These are phyloP conservation scores for Pectinophora gossypiella DNA, from an alignment of 1,140 invertebrate species.

Conservation along the genomic window DNA sequence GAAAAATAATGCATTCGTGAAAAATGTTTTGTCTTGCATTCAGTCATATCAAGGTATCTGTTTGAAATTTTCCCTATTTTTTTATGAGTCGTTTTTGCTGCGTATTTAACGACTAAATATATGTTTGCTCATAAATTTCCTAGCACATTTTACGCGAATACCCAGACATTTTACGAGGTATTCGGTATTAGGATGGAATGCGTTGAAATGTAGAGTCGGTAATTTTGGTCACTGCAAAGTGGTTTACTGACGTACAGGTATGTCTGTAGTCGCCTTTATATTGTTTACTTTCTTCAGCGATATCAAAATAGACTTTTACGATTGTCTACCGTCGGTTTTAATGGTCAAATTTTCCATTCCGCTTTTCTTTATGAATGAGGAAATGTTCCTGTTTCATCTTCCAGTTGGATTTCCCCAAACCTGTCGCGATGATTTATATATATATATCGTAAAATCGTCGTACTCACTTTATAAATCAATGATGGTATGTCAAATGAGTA, in stretches of 20 bases:
- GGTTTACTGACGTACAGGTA: slow-evolving; percentile 1
- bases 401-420: no score
- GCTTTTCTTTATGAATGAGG: neutral
- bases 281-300: neutral
- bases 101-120: slow-evolving; percentile 38
- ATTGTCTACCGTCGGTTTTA: neutral
- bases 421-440: no score
- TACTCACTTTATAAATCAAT: no score
- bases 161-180: slow-evolving; percentile 55
- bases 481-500: no score
- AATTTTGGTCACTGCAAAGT: slow-evolving; percentile 14
- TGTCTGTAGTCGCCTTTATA: neutral
- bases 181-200: slow-evolving; percentile 51
- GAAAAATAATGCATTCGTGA: no score
- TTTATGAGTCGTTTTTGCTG: neutral
- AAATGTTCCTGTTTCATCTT: neutral
- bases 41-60: neutral
- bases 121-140: slow-evolving; percentile 42
- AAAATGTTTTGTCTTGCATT: no score
- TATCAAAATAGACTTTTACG: neutral
- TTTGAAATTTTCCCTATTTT: neutral
- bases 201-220: slow-evolving; percentile 25
- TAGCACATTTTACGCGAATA: slow-evolving; percentile 46
- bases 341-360: neutral
- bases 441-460: no score